A percentile compares a stretch with the other conserved stretches of the same genome.
These are phyloP conservation scores for Heliconius himera DNA, from an alignment of 1,140 invertebrate genomes.

Conservation along the genomic window DNA sequence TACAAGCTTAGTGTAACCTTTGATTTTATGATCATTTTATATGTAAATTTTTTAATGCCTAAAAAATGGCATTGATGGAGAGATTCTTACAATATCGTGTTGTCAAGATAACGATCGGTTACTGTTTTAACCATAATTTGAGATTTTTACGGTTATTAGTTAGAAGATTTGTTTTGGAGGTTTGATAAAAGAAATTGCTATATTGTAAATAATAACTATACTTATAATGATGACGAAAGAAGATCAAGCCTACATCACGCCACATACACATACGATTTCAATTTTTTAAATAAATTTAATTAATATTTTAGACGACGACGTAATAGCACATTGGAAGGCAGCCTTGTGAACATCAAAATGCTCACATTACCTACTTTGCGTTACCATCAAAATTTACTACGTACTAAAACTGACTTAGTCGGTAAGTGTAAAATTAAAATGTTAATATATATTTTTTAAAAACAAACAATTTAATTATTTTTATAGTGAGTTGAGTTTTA, in stretches of 20 bases:
- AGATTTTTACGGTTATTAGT: not conserved
- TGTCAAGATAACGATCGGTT: not conserved
- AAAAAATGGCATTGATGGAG: not conserved
- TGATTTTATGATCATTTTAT: conserved; percentile 15
- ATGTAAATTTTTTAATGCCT: conserved; percentile 6
- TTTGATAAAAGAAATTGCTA: not conserved
- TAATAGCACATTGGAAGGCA: conserved; percentile 16
- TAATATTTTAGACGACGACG: conserved; percentile 14
- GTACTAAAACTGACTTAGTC: conserved; percentile 80
- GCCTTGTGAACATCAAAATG: conserved; percentile 70
- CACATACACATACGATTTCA: not conserved
- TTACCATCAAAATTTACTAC: conserved; percentile 80
- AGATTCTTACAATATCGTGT: not conserved
- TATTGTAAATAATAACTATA: too few relatives aligned
- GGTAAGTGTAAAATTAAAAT: conserved; percentile 61
- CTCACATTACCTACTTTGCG: conserved; percentile 76
- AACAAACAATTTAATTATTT: too few relatives aligned
- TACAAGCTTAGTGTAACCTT: not conserved
- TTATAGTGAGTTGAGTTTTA: too few relatives aligned
- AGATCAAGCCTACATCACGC: too few relatives aligned
- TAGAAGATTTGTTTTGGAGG: not conserved
- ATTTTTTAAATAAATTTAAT: not conserved
- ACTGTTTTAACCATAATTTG: not conserved
- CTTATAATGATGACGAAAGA: not conserved
- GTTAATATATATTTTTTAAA: too few relatives aligned